Conservation (phyloP, 1,140 invertebrate species). For the Papilio xuthus region DNA sequence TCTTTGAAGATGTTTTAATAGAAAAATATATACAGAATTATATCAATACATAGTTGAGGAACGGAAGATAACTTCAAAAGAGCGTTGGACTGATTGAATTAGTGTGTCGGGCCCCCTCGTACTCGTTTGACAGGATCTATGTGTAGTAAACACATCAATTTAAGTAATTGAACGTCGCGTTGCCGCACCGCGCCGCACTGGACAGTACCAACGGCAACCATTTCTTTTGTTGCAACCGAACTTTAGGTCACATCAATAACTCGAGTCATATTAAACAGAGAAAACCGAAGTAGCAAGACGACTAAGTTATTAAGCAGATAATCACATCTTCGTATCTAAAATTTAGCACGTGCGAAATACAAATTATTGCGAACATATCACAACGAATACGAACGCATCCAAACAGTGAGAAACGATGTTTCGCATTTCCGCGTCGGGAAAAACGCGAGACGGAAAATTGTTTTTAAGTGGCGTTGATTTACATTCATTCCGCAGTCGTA, state of each 20-base stretch:
- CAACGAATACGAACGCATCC: constrained; percentile 27
- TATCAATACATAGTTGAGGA: background rate
- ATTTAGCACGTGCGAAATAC: background rate
- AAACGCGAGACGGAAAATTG: constrained; percentile 62
- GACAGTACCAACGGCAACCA: constrained; percentile 42
- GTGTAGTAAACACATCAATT: constrained; percentile 75
- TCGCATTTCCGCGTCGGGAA: constrained; percentile 51
- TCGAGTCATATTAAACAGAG: background rate
- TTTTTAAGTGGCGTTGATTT: constrained; percentile 46
- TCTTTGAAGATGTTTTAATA: background rate
- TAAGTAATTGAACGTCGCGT: constrained; percentile 63
- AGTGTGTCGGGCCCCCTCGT: constrained; percentile 60
- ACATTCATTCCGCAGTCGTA: constrained; percentile 45
- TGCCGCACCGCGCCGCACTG: constrained; percentile 31
- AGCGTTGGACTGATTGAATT: constrained; percentile 66
- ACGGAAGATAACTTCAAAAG: constrained; percentile 36
- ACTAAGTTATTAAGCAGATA: background rate
- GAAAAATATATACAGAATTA: background rate
- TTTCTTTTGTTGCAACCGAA: constrained; percentile 32
- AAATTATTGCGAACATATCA: background rate
- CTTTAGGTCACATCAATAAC: background rate
- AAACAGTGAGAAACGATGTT: constrained; percentile 17
- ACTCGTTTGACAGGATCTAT: constrained; percentile 62
- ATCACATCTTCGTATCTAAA: background rate
- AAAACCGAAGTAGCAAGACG: background rate